These are phyloP conservation scores for Argentina silus DNA, from an alignment of 2,797 vertebrate species.

Conservation along the genomic window DNA sequence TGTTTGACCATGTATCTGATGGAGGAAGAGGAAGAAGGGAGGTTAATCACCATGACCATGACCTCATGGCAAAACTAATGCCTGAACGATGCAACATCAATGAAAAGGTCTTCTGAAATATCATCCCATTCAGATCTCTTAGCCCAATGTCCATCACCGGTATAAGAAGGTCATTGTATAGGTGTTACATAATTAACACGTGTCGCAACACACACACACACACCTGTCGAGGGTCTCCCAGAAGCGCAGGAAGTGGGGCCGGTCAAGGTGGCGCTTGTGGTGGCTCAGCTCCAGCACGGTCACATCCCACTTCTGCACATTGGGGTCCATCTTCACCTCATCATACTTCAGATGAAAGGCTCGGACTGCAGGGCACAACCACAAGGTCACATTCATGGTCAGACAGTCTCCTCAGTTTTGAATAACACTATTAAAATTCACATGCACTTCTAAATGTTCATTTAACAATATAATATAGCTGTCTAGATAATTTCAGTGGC, in stretches of 20 bases:
- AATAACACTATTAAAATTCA: neutral
- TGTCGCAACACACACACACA: neutral
- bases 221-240: constrained; percentile 99
- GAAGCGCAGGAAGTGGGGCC: constrained; percentile 94
- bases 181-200: neutral
- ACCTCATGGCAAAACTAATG: too few relatives aligned
- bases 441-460: neutral
- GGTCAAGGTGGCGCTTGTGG: constrained; percentile 95
- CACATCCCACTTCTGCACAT: constrained; percentile 98
- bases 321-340: constrained; percentile 93
- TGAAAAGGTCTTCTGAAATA: too few relatives aligned
- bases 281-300: constrained; percentile 96
- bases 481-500: too few relatives aligned
- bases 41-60: neutral
- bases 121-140: too few relatives aligned
- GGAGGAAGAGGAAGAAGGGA: neutral
- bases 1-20: constrained; percentile 98
- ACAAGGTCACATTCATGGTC: neutral
- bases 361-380: constrained; percentile 82
- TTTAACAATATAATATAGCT: too few relatives aligned
- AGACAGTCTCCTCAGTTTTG: neutral
- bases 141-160: too few relatives aligned
- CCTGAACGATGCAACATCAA: too few relatives aligned
- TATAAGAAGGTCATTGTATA: too few relatives aligned
- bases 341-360: constrained; percentile 98